A percentile compares a stretch with the other conserved stretches of the same genome.
Conservation (phyloP, 2,797 vertebrate genomes). For the Cottoperca gobio region DNA sequence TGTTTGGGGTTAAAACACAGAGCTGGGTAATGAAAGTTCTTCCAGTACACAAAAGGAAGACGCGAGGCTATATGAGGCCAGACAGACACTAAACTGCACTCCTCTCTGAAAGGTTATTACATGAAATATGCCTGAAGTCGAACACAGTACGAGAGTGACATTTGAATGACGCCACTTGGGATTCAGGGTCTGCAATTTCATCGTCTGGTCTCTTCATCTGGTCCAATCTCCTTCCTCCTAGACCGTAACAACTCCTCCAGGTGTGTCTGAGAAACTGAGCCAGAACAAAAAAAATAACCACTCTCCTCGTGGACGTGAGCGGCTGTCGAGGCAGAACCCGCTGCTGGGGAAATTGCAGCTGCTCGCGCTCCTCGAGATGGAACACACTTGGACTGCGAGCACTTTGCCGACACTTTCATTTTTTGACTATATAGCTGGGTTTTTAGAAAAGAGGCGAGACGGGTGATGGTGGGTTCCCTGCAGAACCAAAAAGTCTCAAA, state of each 20-base stretch:
- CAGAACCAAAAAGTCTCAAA: background rate
- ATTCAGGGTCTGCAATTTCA: constrained; percentile 50
- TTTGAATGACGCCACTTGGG: constrained; percentile 57
- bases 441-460: background rate
- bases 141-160: constrained; percentile 43
- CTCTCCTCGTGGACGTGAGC: background rate
- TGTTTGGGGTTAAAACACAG: constrained; percentile 27
- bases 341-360: constrained; percentile 7
- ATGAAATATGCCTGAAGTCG: constrained; percentile 43
- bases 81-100: constrained; percentile 32
- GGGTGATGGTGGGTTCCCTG: background rate
- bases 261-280: constrained; percentile 27
- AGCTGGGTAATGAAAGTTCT: constrained; percentile 37
- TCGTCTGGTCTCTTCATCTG: constrained; percentile 52
- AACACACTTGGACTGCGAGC: background rate
- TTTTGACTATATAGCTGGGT: background rate
- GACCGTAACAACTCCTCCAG: constrained; percentile 36
- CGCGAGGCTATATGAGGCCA: constrained; percentile 20
- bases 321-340: background rate
- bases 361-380: background rate
- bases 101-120: constrained; percentile 46
- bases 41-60: constrained; percentile 24
- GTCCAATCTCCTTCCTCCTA: constrained; percentile 23
- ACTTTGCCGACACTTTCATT: background rate
- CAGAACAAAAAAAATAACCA: constrained; percentile 8